Percentiles rank a stretch among this genome's conserved stretches.
These are phyloP conservation scores for Synanthedon tipuliformis DNA, from an alignment of 2,888 invertebrate species.

Conservation along the genomic window DNA sequence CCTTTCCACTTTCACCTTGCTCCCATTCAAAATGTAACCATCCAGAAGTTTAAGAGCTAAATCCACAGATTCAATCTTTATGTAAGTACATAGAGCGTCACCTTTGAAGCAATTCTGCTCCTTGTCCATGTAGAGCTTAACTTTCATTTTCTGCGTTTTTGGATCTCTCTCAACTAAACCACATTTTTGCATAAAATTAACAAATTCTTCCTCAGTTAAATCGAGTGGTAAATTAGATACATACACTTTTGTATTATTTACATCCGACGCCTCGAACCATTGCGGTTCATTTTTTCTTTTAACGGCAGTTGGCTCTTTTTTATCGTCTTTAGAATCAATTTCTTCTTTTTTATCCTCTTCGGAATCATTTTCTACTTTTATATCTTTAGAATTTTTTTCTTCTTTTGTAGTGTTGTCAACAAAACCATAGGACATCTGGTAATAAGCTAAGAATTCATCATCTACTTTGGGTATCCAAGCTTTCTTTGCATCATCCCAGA, in stretches of 20 bases:
- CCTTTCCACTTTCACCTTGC: constrained; percentile 87
- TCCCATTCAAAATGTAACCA: constrained; percentile 83
- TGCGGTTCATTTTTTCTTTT: constrained; percentile 72
- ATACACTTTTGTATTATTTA: constrained; percentile 92
- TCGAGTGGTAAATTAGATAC: constrained; percentile 92
- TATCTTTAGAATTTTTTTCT: constrained; percentile 28
- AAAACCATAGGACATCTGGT: constrained; percentile 96
- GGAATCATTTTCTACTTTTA: constrained; percentile 33
- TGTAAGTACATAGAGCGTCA: constrained; percentile 95
- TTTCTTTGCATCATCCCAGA: constrained; percentile 90
- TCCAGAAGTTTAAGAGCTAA: constrained; percentile 92
- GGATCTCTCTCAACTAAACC: constrained; percentile 93
- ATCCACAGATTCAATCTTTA: constrained; percentile 96
- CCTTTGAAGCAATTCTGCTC: constrained; percentile 89
- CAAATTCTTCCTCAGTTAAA: constrained; percentile 89
- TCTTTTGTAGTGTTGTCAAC: constrained; percentile 68
- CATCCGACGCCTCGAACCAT: constrained; percentile 94
- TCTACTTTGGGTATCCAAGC: constrained; percentile 98
- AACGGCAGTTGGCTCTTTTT: constrained; percentile 55
- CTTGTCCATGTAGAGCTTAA: constrained; percentile 90
- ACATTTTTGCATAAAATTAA: constrained; percentile 95
- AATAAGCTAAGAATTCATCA: constrained; percentile 95
- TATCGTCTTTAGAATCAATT: constrained; percentile 33
- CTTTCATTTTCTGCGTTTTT: constrained; percentile 81
- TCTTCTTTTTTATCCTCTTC: constrained; percentile 10